These are phyloP conservation scores for Hermaeophaga mercurialis DNA, from an alignment of 2,888 invertebrate species.

Conservation along the genomic window DNA sequence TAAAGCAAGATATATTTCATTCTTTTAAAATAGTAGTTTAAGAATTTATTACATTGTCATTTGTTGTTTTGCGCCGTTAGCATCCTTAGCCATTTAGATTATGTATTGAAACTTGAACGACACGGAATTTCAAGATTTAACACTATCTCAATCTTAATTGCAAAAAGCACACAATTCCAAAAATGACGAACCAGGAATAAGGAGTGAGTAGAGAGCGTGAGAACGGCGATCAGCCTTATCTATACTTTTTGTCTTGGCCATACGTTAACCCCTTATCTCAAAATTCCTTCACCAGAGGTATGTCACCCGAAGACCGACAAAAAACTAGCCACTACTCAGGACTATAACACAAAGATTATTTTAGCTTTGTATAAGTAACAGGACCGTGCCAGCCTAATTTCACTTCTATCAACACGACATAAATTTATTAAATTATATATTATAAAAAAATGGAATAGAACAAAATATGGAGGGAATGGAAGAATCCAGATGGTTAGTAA, in stretches of 20 bases:
- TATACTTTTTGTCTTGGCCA: slow-evolving; percentile 53
- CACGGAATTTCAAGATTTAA: slow-evolving; percentile 45
- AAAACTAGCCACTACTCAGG: slow-evolving; percentile 53
- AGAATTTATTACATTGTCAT: too few species aligned
- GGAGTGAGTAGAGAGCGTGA: slow-evolving; percentile 52
- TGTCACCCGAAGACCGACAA: slow-evolving; percentile 55
- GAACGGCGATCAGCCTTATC: slow-evolving; percentile 54
- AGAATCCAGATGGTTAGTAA: too few species aligned
- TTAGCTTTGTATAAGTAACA: slow-evolving; percentile 31
- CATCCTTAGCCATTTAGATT: too few species aligned
- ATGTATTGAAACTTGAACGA: slow-evolving; percentile 41
- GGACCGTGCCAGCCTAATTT: slow-evolving; percentile 9
- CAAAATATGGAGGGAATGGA: too few species aligned
- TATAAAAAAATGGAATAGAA: too few species aligned
- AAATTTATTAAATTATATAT: too few species aligned
- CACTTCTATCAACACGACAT: too few species aligned
- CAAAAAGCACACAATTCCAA: slow-evolving; percentile 49
- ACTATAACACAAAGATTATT: slow-evolving; percentile 50
- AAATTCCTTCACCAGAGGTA: slow-evolving; percentile 55
- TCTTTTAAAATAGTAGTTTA: too few species aligned
- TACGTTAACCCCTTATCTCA: slow-evolving; percentile 57
- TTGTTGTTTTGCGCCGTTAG: too few species aligned
- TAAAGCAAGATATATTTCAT: too few species aligned
- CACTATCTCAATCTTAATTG: slow-evolving; percentile 53
- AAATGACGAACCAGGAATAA: slow-evolving; percentile 47